A percentile compares a stretch with the other conserved stretches of the same genome.
Evolutionary conservation across 1,140 invertebrate genomes (phyloP).

Genomic region (Pseudachorutes palmiensis): DNA sequence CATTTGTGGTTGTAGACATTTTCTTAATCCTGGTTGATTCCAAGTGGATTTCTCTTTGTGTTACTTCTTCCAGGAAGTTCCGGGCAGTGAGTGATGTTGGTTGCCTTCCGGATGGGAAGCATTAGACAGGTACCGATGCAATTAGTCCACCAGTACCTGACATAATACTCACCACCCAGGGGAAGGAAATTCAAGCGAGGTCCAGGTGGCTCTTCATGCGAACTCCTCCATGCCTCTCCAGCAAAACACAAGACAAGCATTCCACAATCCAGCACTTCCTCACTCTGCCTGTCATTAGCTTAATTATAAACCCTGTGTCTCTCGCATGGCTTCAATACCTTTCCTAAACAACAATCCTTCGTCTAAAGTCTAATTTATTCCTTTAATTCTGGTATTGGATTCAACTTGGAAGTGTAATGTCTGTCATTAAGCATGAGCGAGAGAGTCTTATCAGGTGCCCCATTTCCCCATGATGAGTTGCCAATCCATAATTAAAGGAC

Average conservation of each 20-base stretch:
- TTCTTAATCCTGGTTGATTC: not conserved
- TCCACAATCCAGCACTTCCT: not conserved
- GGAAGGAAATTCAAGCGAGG: not conserved
- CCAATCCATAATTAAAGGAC: no score
- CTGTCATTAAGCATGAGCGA: no score
- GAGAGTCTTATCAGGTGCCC: no score
- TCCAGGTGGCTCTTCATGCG: not conserved
- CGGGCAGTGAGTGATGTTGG: no score
- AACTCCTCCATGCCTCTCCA: not conserved
- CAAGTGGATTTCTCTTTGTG: not conserved
- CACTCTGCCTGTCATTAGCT: not conserved
- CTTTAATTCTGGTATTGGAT: no score
- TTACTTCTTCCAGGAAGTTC: not conserved
- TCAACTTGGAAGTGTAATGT: no score
- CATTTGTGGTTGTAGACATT: no score
- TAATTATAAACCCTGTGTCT: not conserved
- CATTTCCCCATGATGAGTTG: no score
- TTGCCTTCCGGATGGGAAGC: conserved; percentile 32
- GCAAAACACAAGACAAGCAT: not conserved
- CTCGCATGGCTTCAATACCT: not conserved
- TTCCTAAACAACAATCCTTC: not conserved
- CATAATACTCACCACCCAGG: conserved; percentile 38
- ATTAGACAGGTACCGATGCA: conserved; percentile 37
- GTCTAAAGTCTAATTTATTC: no score
- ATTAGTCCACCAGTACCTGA: conserved; percentile 36